A percentile compares a stretch with the other conserved stretches of the same genome.
These are phyloP conservation scores for Aphidius gifuensis DNA, from an alignment of 1,140 invertebrate genomes.

Conservation along the genomic window DNA sequence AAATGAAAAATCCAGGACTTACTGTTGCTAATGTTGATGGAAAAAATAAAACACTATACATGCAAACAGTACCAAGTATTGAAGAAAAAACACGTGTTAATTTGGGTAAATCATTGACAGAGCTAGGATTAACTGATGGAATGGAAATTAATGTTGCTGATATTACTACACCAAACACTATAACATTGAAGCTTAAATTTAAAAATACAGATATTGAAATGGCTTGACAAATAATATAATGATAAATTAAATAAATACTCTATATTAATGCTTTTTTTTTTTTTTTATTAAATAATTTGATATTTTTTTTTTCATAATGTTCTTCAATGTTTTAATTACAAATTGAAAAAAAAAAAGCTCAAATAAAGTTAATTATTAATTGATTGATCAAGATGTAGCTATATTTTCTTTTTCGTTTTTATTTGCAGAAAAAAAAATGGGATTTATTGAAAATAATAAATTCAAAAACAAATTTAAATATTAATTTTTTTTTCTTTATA, in stretches of 20 bases:
- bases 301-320: no score
- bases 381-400: no score
- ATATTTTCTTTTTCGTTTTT: no score
- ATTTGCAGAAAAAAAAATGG: no score
- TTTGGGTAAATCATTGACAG: constrained; percentile 80
- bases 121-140: constrained; percentile 79
- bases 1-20: constrained; percentile 79
- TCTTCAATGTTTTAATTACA: no score
- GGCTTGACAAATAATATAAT: constrained; percentile 21
- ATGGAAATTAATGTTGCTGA: constrained; percentile 87
- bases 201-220: constrained; percentile 55
- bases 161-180: constrained; percentile 78
- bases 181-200: constrained; percentile 68
- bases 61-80: constrained; percentile 84
- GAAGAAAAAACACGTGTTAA: constrained; percentile 84
- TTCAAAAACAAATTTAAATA: no score
- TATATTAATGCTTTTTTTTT: no score
- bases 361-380: no score
- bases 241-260: not conserved
- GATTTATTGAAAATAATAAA: no score
- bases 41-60: constrained; percentile 89
- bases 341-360: no score
- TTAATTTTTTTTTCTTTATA: no score
- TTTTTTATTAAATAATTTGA: no score
- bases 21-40: constrained; percentile 76